These are phyloP conservation scores for Takifugu bimaculatus DNA, from an alignment of 2,113 vertebrate species.

Conservation along the genomic window DNA sequence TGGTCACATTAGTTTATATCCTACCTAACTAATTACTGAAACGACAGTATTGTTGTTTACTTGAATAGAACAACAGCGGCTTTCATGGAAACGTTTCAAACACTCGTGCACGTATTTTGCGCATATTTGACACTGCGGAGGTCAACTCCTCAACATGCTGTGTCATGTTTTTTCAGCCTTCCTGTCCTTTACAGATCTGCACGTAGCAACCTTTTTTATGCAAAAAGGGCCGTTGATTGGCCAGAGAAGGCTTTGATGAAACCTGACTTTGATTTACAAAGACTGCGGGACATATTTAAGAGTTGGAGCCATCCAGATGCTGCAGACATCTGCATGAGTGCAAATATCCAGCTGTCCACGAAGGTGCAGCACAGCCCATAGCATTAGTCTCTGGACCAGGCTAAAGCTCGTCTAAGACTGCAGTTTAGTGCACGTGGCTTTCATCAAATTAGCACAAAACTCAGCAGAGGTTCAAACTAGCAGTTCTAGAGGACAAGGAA, in stretches of 20 bases:
- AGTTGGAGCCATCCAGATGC: too few species aligned
- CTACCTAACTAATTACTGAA: too few species aligned
- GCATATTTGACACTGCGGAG: slow-evolving; percentile 17
- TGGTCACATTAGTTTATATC: background rate
- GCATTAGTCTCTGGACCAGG: too few species aligned
- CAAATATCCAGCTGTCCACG: too few species aligned
- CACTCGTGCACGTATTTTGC: background rate
- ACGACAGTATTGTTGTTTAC: background rate
- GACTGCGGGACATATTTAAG: too few species aligned
- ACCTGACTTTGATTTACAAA: slow-evolving; percentile 7
- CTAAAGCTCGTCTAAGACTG: too few species aligned
- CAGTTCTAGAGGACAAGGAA: too few species aligned
- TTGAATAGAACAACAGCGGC: slow-evolving; percentile 4
- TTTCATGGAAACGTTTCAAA: background rate
- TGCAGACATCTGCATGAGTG: too few species aligned
- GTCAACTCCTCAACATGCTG: slow-evolving; percentile 12
- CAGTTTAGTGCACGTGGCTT: too few species aligned
- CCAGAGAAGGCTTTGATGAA: slow-evolving; percentile 19
- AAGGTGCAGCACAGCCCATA: too few species aligned
- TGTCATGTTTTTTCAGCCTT: slow-evolving; percentile 13
- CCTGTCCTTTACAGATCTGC: slow-evolving; percentile 32
- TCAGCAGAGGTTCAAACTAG: too few species aligned
- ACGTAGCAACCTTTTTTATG: slow-evolving; percentile 20
- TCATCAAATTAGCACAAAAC: too few species aligned
- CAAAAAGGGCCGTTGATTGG: background rate